These are phyloP conservation scores for Platalea minor DNA, from an alignment of 2,797 vertebrate genomes.

Conservation along the genomic window DNA sequence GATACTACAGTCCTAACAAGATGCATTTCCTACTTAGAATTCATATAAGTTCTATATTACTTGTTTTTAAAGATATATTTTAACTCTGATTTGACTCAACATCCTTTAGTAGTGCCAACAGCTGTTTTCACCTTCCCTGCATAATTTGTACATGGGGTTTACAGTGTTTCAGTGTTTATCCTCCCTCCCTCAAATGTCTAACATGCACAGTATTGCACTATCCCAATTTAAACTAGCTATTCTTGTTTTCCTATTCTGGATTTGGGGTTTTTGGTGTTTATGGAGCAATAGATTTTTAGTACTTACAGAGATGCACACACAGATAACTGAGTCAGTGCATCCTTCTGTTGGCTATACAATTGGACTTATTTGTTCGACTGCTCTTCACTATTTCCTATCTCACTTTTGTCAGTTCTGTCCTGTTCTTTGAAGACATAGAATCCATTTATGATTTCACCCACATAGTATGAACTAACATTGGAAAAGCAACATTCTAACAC, in stretches of 20 bases:
- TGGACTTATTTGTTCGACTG: not conserved
- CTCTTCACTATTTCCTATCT: not conserved
- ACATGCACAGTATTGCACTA: not conserved
- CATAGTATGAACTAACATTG: not conserved
- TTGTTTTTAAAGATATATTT: not conserved
- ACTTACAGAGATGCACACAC: not conserved
- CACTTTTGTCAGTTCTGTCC: not conserved
- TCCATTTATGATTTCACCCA: not conserved
- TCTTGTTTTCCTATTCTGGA: not conserved
- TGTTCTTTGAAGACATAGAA: not conserved
- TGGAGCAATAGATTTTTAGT: not conserved
- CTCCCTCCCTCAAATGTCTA: not conserved
- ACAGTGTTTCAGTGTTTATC: not conserved
- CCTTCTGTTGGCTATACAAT: not conserved
- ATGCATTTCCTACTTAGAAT: not conserved
- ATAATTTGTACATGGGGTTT: not conserved
- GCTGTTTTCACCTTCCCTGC: not conserved
- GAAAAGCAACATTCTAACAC: not conserved
- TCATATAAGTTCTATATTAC: not conserved
- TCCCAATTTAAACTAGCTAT: not conserved
- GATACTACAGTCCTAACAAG: not conserved
- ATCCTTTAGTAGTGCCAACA: not conserved
- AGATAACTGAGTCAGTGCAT: not conserved
- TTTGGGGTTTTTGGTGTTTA: not conserved
- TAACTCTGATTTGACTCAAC: not conserved